phyloP scores from a whole-genome alignment of 1,140 invertebrate genomes.

The Diachasma alloeum region DNA sequence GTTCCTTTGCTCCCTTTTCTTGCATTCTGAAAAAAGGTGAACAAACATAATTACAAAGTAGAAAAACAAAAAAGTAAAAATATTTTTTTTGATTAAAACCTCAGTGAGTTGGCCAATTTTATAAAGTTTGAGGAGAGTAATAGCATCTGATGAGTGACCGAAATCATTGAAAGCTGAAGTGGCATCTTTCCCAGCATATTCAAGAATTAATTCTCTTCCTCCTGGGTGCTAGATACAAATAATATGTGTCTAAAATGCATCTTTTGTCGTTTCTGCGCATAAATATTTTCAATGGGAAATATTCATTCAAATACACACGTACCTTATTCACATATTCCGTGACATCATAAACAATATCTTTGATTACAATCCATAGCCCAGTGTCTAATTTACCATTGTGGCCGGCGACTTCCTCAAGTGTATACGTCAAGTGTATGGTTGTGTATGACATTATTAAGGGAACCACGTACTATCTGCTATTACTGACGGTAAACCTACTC shows the following conservation, averaged over 20 bases:
- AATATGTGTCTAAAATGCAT: too few relatives aligned
- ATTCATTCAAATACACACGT: too few relatives aligned
- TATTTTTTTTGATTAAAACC: conserved; percentile 41
- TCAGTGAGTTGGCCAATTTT: conserved; percentile 74
- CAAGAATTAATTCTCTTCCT: conserved; percentile 68
- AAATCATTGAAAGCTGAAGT: conserved; percentile 71
- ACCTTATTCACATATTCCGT: conserved; percentile 69
- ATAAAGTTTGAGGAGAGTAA: conserved; percentile 65
- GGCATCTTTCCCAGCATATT: conserved; percentile 72
- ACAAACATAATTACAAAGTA: neutral
- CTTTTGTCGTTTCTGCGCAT: too few relatives aligned
- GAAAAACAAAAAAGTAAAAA: neutral
- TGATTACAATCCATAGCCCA: conserved; percentile 71
- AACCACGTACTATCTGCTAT: too few relatives aligned
- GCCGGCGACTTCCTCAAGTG: conserved; percentile 66
- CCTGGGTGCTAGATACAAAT: conserved; percentile 70
- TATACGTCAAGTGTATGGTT: too few relatives aligned
- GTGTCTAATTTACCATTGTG: conserved; percentile 66
- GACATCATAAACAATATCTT: conserved; percentile 73
- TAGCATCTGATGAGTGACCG: conserved; percentile 73
- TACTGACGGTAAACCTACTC: neutral
- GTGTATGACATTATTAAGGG: neutral
- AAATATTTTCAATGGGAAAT: too few relatives aligned
- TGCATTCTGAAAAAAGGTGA: neutral
- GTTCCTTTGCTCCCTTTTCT: neutral